A percentile compares a stretch with the other conserved stretches of the same genome.
Evolutionary conservation across 2,888 invertebrate species (phyloP).

Genomic region (Abrostola triplasia): DNA sequence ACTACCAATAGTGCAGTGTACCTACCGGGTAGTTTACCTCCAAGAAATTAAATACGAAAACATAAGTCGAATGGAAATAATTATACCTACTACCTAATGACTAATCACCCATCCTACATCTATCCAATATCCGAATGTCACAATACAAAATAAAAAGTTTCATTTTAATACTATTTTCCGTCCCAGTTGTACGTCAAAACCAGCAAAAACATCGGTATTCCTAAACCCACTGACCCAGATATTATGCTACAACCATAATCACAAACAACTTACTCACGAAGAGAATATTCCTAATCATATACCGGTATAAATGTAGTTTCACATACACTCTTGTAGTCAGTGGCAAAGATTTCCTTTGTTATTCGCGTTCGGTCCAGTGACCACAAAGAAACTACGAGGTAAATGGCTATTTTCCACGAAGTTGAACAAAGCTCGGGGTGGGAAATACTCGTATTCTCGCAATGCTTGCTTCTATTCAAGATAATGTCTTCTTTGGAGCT

Average conservation of each 20-base stretch:
- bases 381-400: slow-evolving; percentile 49
- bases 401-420: slow-evolving; percentile 59
- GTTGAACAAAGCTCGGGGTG: slow-evolving; percentile 56
- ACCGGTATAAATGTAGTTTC: slow-evolving; percentile 37
- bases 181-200: slow-evolving; percentile 1
- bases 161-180: no score
- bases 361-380: slow-evolving; percentile 32
- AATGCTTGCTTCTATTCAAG: slow-evolving; percentile 13
- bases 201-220: slow-evolving; percentile 10
- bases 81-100: no score
- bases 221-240: slow-evolving; percentile 31
- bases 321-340: slow-evolving; percentile 34
- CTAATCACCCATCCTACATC: no score
- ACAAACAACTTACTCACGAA: slow-evolving; percentile 16
- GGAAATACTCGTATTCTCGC: slow-evolving; percentile 47
- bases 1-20: no score
- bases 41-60: no score
- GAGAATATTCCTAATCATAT: slow-evolving; percentile 35
- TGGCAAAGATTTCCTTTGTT: slow-evolving; percentile 47
- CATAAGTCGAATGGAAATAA: no score
- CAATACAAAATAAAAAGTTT: no score
- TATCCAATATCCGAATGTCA: no score
- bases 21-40: no score
- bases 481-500: slow-evolving; percentile 32
- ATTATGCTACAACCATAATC: neutral